These are phyloP conservation scores for Psittacus erithacus DNA, from an alignment of 2,113 vertebrate species.

Conservation along the genomic window DNA sequence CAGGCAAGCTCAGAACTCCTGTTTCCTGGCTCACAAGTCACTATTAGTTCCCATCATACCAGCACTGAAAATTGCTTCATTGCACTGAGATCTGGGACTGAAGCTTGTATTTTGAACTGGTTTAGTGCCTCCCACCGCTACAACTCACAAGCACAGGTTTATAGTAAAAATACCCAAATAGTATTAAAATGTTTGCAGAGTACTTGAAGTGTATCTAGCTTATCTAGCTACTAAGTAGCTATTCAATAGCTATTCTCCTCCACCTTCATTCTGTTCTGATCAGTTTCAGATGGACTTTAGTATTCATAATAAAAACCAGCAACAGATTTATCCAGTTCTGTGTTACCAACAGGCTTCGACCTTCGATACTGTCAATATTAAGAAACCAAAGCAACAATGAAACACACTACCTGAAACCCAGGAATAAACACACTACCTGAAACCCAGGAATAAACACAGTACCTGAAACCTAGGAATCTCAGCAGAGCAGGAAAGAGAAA, in stretches of 20 bases:
- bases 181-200: neutral
- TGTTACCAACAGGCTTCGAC: neutral
- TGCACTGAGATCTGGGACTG: neutral
- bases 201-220: neutral
- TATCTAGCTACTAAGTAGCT: neutral
- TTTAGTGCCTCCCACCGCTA: neutral
- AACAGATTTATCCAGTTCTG: neutral
- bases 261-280: neutral
- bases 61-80: neutral
- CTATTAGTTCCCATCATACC: neutral
- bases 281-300: neutral
- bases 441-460: neutral
- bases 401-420: neutral
- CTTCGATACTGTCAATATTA: neutral
- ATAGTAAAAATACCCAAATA: neutral
- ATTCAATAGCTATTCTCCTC: neutral
- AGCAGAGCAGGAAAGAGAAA: neutral
- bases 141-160: neutral
- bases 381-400: neutral
- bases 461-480: neutral
- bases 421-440: neutral
- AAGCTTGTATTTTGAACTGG: neutral
- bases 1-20: constrained; percentile 29
- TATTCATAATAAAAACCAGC: neutral
- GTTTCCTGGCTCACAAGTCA: constrained; percentile 34